Conservation (phyloP, 2,113 vertebrate species). For the Eudorcas thomsonii region DNA sequence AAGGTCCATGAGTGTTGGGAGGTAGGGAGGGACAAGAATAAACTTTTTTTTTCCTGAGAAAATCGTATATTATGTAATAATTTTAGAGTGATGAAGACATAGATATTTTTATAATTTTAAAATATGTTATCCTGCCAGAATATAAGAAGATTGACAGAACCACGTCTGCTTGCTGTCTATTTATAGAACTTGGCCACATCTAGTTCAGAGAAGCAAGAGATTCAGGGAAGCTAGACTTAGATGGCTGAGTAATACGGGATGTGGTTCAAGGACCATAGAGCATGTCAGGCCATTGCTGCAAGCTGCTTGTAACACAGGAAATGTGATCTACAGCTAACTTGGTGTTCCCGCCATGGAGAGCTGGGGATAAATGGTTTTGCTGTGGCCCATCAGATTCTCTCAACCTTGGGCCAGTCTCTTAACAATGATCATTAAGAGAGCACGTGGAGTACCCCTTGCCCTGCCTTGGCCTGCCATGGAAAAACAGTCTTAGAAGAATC, state of each 20-base stretch:
- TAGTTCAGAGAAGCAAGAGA: conserved; percentile 43
- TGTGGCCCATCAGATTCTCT: background rate
- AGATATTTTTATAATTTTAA: conserved; percentile 69
- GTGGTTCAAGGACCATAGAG: conserved; percentile 7
- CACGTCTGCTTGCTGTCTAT: conserved; percentile 56
- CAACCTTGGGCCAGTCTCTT: background rate
- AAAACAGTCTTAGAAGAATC: conserved; percentile 21
- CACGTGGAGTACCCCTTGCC: background rate
- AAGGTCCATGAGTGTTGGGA: background rate
- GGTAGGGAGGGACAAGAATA: background rate
- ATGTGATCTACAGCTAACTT: background rate
- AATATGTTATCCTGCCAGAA: conserved; percentile 50
- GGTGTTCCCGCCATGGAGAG: background rate
- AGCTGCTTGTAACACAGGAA: background rate
- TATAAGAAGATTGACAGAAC: conserved; percentile 63
- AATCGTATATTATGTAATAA: conserved; percentile 62
- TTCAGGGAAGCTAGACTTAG: conserved; percentile 44
- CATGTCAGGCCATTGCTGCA: background rate
- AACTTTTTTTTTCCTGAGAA: background rate
- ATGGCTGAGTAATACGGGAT: conserved; percentile 40
- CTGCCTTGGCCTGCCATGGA: background rate
- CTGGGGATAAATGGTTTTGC: background rate
- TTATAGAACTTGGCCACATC: conserved; percentile 58
- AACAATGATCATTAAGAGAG: background rate
- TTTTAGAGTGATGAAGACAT: conserved; percentile 61